These are phyloP conservation scores for Ascaphus truei DNA, from an alignment of 2,113 vertebrate species.

Conservation along the genomic window DNA sequence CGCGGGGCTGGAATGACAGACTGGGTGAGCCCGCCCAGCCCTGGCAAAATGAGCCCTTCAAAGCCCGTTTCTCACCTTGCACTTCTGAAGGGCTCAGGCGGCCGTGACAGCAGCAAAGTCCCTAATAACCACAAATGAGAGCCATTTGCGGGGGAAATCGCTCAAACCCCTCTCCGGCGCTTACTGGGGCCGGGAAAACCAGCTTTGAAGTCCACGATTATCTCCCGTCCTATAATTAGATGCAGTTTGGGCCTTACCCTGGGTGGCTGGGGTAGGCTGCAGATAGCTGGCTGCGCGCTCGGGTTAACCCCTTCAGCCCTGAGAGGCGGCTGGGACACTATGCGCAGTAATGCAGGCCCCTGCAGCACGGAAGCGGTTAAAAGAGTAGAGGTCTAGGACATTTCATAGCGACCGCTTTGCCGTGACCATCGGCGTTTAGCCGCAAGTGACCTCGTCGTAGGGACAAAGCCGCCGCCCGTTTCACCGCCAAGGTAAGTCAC, in stretches of 20 bases:
- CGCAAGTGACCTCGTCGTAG: too few species aligned
- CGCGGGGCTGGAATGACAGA: slow-evolving; percentile 8
- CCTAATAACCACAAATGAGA: neutral
- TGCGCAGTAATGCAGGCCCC: too few species aligned
- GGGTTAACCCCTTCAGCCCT: slow-evolving; percentile 6
- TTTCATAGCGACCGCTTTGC: too few species aligned
- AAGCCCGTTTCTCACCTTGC: neutral
- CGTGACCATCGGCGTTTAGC: too few species aligned
- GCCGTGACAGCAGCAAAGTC: neutral
- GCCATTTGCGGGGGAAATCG: neutral
- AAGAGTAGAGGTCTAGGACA: too few species aligned
- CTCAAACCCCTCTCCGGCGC: neutral
- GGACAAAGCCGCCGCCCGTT: too few species aligned
- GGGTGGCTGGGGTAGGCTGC: neutral
- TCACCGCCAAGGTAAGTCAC: too few species aligned
- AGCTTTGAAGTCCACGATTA: slow-evolving; percentile 23
- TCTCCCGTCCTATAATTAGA: slow-evolving; percentile 30
- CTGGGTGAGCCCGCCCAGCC: neutral
- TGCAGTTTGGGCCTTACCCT: neutral
- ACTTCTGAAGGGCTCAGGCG: neutral
- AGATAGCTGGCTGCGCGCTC: neutral
- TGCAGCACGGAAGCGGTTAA: too few species aligned
- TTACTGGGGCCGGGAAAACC: neutral
- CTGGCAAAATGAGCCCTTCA: neutral
- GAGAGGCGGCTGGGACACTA: too few species aligned